phyloP scores from a whole-genome alignment of 2,797 vertebrate species.

The Crax fasciolata region DNA sequence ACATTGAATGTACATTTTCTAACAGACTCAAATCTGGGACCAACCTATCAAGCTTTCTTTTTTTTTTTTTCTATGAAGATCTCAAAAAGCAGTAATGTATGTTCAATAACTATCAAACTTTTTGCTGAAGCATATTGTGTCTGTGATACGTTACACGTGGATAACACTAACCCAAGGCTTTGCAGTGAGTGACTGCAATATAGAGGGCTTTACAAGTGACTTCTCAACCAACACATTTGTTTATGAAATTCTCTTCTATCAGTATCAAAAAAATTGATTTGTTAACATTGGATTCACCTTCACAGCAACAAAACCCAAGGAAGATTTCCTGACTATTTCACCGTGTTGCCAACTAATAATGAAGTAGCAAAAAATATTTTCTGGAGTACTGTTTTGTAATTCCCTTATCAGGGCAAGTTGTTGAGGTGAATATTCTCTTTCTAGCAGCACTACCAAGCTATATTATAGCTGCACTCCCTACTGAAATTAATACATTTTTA shows the following conservation, averaged over 20 bases:
- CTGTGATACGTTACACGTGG: slow-evolving; percentile 46
- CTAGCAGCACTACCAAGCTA: slow-evolving; percentile 79
- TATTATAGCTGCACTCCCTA: slow-evolving; percentile 75
- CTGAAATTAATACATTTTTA: slow-evolving; percentile 77
- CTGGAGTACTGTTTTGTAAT: slow-evolving; percentile 89
- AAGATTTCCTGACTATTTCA: slow-evolving; percentile 87
- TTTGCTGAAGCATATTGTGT: slow-evolving; percentile 60
- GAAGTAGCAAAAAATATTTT: slow-evolving; percentile 90
- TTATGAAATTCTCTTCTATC: slow-evolving; percentile 79
- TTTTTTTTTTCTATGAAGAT: slow-evolving; percentile 74
- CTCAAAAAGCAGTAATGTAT: slow-evolving; percentile 73
- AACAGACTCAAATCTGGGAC: slow-evolving; percentile 89
- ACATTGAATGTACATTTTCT: slow-evolving; percentile 95
- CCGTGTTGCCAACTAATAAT: slow-evolving; percentile 87
- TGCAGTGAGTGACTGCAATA: slow-evolving; percentile 72
- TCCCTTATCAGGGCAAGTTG: slow-evolving; percentile 82
- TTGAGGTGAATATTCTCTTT: slow-evolving; percentile 85
- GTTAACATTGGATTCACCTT: slow-evolving; percentile 81
- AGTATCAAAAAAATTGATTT: slow-evolving; percentile 71
- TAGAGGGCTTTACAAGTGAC: slow-evolving; percentile 80
- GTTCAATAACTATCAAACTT: slow-evolving; percentile 56
- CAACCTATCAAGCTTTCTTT: slow-evolving; percentile 83
- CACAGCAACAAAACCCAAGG: slow-evolving; percentile 80
- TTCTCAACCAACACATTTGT: slow-evolving; percentile 69
- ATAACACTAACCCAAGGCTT: slow-evolving; percentile 63